Conservation (phyloP, 1,140 invertebrate species). For the Trachelipus rathkii region DNA sequence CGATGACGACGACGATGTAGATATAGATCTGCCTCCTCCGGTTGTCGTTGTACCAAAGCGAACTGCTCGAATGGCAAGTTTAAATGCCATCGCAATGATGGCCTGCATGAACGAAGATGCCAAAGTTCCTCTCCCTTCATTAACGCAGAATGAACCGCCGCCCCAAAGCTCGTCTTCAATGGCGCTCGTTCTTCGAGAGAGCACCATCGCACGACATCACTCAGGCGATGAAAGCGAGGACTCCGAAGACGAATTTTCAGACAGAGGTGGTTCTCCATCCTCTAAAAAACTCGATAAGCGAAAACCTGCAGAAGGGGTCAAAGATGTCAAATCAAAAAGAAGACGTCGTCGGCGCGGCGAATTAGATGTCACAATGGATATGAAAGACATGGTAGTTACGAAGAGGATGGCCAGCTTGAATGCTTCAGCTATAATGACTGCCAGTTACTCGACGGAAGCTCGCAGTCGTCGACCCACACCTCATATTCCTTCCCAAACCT, state of each 20-base stretch:
- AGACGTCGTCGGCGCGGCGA: conserved; percentile 39
- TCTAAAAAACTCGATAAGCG: conserved; percentile 40
- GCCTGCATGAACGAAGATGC: conserved; percentile 88
- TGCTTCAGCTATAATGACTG: conserved; percentile 84
- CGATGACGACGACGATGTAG: too few relatives aligned
- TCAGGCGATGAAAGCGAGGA: conserved; percentile 51
- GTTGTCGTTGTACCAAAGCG: not conserved
- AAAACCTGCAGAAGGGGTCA: conserved; percentile 18
- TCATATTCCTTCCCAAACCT: conserved; percentile 26
- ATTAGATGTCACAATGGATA: conserved; percentile 59
- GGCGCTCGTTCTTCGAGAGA: conserved; percentile 40
- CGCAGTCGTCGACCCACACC: conserved; percentile 38
- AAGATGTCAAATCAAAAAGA: conserved; percentile 36
- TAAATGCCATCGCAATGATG: conserved; percentile 86
- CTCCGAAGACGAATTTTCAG: conserved; percentile 45
- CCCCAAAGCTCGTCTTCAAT: conserved; percentile 16
- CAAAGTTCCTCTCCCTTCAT: conserved; percentile 50
- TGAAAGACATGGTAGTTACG: conserved; percentile 71
- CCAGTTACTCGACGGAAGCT: conserved; percentile 73
- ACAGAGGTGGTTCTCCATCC: conserved; percentile 37
- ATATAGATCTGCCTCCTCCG: not conserved
- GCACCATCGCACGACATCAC: conserved; percentile 47
- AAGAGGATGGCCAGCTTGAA: conserved; percentile 90
- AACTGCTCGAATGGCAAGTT: conserved; percentile 66
- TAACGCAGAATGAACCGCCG: conserved; percentile 27